Evolutionary conservation across 2,797 vertebrate species (phyloP).

Genomic region (Rallus crepitans): DNA sequence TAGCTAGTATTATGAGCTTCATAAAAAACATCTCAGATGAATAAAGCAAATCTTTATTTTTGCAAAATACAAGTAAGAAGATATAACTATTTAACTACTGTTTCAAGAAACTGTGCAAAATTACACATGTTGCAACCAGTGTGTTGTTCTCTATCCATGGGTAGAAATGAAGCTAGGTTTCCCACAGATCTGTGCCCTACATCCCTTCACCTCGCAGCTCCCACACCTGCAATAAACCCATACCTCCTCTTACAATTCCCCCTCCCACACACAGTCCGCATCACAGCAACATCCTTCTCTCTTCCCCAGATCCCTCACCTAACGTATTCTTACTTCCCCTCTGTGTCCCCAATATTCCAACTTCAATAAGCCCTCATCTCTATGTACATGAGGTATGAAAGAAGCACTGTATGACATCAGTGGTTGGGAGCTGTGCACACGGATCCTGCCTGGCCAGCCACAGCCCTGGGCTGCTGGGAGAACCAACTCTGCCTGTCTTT

Average conservation of each 20-base stretch:
- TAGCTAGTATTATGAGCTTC: neutral
- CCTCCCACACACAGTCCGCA: neutral
- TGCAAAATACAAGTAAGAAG: neutral
- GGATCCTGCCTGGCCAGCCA: neutral
- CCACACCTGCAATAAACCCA: neutral
- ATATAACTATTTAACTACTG: neutral
- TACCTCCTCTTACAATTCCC: neutral
- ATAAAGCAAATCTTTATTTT: slow-evolving; percentile 39
- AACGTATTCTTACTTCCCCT: neutral
- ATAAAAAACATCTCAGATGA: slow-evolving; percentile 1
- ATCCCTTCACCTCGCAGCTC: neutral
- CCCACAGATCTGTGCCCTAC: neutral
- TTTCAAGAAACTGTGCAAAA: neutral
- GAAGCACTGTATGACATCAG: fast-evolving
- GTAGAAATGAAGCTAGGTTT: neutral
- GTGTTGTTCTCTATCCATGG: neutral
- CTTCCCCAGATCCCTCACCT: neutral
- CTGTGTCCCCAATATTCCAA: neutral
- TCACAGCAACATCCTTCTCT: neutral
- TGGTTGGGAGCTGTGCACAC: fast-evolving
- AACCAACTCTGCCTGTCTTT: neutral
- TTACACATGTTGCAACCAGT: neutral
- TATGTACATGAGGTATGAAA: fast-evolving
- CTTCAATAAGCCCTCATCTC: neutral
- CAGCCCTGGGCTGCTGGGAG: neutral